Base-by-base conservation (phyloP, 2,888 invertebrate genomes). In the Steinernema hermaphroditum region DNA sequence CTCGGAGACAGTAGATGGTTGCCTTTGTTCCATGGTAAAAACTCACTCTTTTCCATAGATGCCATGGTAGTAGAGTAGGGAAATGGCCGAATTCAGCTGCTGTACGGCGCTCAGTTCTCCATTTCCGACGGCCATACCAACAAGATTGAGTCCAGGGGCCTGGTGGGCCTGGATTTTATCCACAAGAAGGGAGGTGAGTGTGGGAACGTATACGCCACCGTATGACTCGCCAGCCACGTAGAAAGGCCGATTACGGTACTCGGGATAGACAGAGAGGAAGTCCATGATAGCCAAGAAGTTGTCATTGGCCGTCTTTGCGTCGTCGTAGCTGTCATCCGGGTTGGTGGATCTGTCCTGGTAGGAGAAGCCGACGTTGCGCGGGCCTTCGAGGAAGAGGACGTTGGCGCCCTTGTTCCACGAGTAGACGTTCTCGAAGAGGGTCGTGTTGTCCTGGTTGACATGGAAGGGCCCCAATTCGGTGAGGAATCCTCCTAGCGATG, bases 401-500 rank as follows among this genome's bases (percentile, higher is more conserved):
- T 69, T 69, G 24, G 69, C 69, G 62, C 32, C 81, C 71, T 78
- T 81, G 70, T 82, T 82, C 82, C 82, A 82, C 29, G 72, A 57
- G 70, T 79, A 82, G 22, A 69, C 70, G 72, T 82, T 82, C 43
- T 71, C 57, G 43, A 43, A 68, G 43, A 68, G 68, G 24, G 68
- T 41, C 24, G 16, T 14, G 43, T 43, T 43, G 43, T 68, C 68
- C 24, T 19, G 34, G 43, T 68, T 68, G 14, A 62, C 71, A n/a
- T 49, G 75, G 62, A 86, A 88, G 19, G 88, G 88, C 8, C 88
- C 88, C 76, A 87, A 82, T 76, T 88, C 88, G 22, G 86, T 82
- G 4, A 88, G 80, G 27, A 88, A 81, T n/a, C 88, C 88, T 27
- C 86, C 82, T 41, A 88, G 78, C 9, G 88, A 88, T 72, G 87